A percentile compares a stretch with the other conserved stretches of the same genome.
Conservation (phyloP, 2,888 invertebrate species). For the Subacronicta megacephala region DNA sequence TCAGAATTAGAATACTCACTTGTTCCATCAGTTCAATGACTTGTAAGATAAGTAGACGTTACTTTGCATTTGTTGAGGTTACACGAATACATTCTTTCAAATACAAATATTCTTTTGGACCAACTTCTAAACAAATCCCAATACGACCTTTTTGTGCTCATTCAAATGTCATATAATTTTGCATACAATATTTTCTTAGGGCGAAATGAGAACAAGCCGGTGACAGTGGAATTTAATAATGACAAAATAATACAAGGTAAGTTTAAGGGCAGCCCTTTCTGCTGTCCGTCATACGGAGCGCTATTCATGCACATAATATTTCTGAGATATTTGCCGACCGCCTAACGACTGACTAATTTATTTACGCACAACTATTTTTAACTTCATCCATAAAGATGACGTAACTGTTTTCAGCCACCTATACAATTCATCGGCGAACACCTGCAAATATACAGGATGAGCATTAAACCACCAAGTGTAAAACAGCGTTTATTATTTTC, state of each 20-base stretch:
- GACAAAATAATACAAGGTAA: slow-evolving; percentile 89
- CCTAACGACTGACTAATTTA: slow-evolving; percentile 86
- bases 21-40: slow-evolving; percentile 32
- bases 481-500: slow-evolving; percentile 50
- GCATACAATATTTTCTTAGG: slow-evolving; percentile 89
- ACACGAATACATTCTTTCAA: slow-evolving; percentile 55
- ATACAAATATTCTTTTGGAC: slow-evolving; percentile 66
- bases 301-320: slow-evolving; percentile 88
- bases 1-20: slow-evolving; percentile 27
- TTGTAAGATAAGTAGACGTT: slow-evolving; percentile 25
- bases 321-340: slow-evolving; percentile 85
- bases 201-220: slow-evolving; percentile 83
- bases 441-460: slow-evolving; percentile 33
- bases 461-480: slow-evolving; percentile 19
- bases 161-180: slow-evolving; percentile 90
- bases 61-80: slow-evolving; percentile 45
- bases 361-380: slow-evolving; percentile 59
- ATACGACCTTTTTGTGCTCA: slow-evolving; percentile 83
- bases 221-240: slow-evolving; percentile 90
- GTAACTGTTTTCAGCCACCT: slow-evolving; percentile 14
- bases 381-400: slow-evolving; percentile 51
- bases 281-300: slow-evolving; percentile 88
- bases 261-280: slow-evolving; percentile 88
- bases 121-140: slow-evolving; percentile 77
- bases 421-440: slow-evolving; percentile 35